Conservation (phyloP, 2,888 invertebrate genomes). For the Papilio elwesi region DNA sequence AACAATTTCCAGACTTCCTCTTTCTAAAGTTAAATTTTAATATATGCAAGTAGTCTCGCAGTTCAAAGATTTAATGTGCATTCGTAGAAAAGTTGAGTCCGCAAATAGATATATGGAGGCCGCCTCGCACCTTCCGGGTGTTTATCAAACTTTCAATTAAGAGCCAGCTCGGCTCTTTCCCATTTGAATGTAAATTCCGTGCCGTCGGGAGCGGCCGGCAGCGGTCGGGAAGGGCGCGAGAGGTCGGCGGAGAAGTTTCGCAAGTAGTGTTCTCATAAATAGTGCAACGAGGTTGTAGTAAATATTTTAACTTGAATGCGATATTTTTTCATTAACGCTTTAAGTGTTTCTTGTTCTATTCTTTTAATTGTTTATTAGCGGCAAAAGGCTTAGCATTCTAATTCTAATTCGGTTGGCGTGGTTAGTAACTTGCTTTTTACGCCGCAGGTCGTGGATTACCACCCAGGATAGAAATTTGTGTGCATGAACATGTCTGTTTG, state of each 20-base stretch:
- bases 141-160: constrained; percentile 79
- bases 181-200: constrained; percentile 76
- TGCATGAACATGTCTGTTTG: no score
- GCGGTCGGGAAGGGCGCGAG: constrained; percentile 22
- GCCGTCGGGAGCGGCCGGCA: constrained; percentile 30
- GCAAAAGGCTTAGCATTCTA: neutral
- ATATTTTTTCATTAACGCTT: constrained; percentile 34
- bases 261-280: constrained; percentile 56
- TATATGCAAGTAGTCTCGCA: constrained; percentile 25
- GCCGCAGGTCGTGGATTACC: no score
- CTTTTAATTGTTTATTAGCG: constrained; percentile 7
- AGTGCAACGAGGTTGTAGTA: constrained; percentile 46
- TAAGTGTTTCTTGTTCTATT: constrained; percentile 21
- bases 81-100: constrained; percentile 31
- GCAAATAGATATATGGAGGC: constrained; percentile 40
- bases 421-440: no score
- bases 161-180: constrained; percentile 64
- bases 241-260: constrained; percentile 51
- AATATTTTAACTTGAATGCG: constrained; percentile 30
- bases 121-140: constrained; percentile 47
- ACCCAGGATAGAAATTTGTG: no score
- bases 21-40: constrained; percentile 2
- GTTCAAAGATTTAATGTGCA: constrained; percentile 33
- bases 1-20: neutral
- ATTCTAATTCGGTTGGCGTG: neutral